Percentiles rank a stretch among this genome's conserved stretches.
Evolutionary conservation across 2,113 vertebrate genomes (phyloP).

Genomic region (Smithornis capensis): DNA sequence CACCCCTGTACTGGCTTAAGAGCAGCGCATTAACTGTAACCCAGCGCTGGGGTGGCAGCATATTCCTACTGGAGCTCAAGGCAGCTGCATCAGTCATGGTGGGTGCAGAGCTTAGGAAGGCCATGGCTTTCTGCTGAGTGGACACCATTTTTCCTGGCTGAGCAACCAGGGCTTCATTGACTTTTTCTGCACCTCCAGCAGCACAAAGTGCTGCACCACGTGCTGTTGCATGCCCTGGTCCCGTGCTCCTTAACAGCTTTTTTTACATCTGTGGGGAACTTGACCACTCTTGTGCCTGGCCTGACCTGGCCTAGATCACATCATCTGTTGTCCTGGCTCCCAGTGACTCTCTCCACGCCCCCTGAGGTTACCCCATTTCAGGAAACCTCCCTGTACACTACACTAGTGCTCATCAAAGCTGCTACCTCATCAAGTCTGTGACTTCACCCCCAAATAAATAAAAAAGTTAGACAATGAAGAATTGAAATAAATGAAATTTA

Average conservation of each 20-base stretch:
- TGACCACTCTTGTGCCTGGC: neutral
- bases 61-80: neutral
- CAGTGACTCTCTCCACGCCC: neutral
- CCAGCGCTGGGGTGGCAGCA: accelerated
- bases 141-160: neutral
- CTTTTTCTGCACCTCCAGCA: neutral
- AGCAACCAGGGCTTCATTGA: neutral
- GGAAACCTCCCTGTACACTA: neutral
- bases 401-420: neutral
- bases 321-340: neutral
- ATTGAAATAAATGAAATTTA: neutral
- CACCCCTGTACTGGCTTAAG: accelerated
- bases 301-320: neutral
- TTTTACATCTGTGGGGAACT: neutral
- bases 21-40: neutral
- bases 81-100: neutral
- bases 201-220: neutral
- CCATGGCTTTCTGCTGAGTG: neutral
- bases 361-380: neutral
- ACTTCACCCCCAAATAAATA: neutral
- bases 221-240: neutral
- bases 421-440: neutral
- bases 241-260: neutral
- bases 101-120: neutral
- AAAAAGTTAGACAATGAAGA: neutral